Base-by-base conservation (phyloP, 2,797 vertebrate species). In the Anguilla pacifica region DNA sequence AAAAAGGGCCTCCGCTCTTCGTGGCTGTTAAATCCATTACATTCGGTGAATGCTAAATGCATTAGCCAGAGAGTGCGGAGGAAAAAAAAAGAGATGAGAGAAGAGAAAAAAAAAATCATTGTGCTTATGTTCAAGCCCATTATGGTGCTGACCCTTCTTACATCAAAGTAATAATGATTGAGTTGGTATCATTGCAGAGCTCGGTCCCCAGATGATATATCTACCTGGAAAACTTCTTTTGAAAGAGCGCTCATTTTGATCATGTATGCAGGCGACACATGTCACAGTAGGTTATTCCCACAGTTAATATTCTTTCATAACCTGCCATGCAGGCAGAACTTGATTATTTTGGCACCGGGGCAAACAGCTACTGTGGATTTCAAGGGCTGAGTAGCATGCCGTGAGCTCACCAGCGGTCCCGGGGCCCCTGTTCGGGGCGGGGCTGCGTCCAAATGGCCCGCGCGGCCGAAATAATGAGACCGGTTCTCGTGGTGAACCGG, bases 271-370 rank as follows among this genome's bases (percentile, higher is more conserved):
- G 92, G 93, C 91, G 93, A 95, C 92, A 91, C 94, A 94, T 95
- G 96, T 97, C 96, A 96, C 94, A 94, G 94, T 91, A 93, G 95
- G 95, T 96, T 96, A 96, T 96, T 96, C 96, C 96, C 95, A 95
- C 94, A 96, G 96, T 96, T 96, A 95, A 96, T 97, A 96, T 96
- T 96, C 96, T 96, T 96, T 97, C 96, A 96, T 96, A 96, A 95
- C 95, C 95, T 92, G 94, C 96, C 96, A 96, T 95, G 94, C 92
- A 89, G 91, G 94, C 95, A 94, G 93, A 95, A 96, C 94, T 95
- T 96, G 96, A 97, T 96, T 96, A 96, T 96, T 96, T 96, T 96
- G 96, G 96, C 96, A 96, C 94, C 93, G 93, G 93, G 95, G 95
- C 95, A 95, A 95, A 95, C 94, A 95, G 93, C 94, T 93, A 77